Base-by-base conservation (phyloP, 2,888 invertebrate genomes). In the Leucophenga montana region DNA sequence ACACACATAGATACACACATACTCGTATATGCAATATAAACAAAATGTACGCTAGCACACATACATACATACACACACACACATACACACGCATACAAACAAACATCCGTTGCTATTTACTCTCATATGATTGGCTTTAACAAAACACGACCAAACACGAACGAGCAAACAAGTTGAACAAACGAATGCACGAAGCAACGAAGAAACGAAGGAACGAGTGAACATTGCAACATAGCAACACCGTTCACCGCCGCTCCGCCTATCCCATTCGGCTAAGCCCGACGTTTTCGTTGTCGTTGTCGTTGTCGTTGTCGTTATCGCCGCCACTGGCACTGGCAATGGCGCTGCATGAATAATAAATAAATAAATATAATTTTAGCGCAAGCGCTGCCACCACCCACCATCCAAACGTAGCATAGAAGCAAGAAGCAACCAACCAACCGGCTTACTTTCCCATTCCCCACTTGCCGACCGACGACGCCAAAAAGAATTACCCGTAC, bases 331-430 rank as follows among this genome's bases (percentile, higher is more conserved):
- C n/a, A n/a, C n/a, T n/a, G n/a, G n/a, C n/a, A n/a, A n/a, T n/a
- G n/a, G 8, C n/a, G 18, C 44, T 39, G 33, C 48, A 33, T 79
- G 77, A 88, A 87, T 87, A 88, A 86, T 87, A 86, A 88, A 87
- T 86, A 87, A 87, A 88, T 86, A 87, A 87, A 88, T 85, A 85
- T 87, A 87, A 86, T 86, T 86, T 84, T 82, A 84, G 88, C 88
- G 88, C 88, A 88, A 84, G 89, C 88, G 88, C 84, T 78, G 68
- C 84, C 76, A 75, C 82, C 79, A 78, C 73, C 82, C 74, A 71
- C 68, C 68, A 39, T 18, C 46, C 39, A 39, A 31, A 39, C n/a
- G 16, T 2, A 18, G n/a, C n/a, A 27, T 9, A 18, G 11, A 39
- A 39, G n/a, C n/a, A n/a, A n/a, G n/a, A 39, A 8, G 1, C 39